Conservation (phyloP, 2,888 invertebrate species). For the Parasteatoda lunata region DNA sequence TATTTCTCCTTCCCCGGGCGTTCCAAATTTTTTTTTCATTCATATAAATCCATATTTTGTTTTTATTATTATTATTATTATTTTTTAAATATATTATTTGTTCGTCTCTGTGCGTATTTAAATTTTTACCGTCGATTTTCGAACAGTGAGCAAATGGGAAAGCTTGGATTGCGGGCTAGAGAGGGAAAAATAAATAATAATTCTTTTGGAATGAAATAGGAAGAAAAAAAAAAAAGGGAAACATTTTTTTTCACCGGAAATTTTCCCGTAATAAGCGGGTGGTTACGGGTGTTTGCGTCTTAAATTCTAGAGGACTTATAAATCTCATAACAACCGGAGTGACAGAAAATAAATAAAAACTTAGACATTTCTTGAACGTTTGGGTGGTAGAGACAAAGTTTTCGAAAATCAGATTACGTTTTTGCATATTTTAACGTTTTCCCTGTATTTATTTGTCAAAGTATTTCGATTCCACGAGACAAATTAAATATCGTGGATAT, state of each 20-base stretch:
- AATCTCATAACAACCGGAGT: slow-evolving; percentile 63
- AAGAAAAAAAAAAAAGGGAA: slow-evolving; percentile 26
- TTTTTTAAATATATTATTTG: slow-evolving; percentile 54
- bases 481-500: slow-evolving; percentile 8
- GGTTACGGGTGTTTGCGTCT: slow-evolving; percentile 17
- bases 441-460: not conserved
- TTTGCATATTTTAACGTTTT: slow-evolving; percentile 45
- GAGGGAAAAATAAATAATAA: slow-evolving; percentile 64
- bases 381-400: slow-evolving; percentile 15
- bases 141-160: slow-evolving; percentile 3
- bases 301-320: slow-evolving; percentile 43
- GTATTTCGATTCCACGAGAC: not conserved
- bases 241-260: slow-evolving; percentile 18
- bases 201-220: slow-evolving; percentile 30
- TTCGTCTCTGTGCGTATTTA: slow-evolving; percentile 61
- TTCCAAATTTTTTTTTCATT: not conserved
- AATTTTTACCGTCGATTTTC: slow-evolving; percentile 40
- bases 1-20: not conserved
- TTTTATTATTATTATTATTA: not conserved
- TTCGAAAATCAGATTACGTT: slow-evolving; percentile 64
- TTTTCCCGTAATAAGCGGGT: slow-evolving; percentile 57
- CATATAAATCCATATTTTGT: not conserved
- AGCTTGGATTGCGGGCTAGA: slow-evolving; percentile 7
- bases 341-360: slow-evolving; percentile 56
- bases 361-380: slow-evolving; percentile 7